These are phyloP conservation scores for Cantharis rufa DNA, from an alignment of 2,888 invertebrate genomes.

Conservation along the genomic window DNA sequence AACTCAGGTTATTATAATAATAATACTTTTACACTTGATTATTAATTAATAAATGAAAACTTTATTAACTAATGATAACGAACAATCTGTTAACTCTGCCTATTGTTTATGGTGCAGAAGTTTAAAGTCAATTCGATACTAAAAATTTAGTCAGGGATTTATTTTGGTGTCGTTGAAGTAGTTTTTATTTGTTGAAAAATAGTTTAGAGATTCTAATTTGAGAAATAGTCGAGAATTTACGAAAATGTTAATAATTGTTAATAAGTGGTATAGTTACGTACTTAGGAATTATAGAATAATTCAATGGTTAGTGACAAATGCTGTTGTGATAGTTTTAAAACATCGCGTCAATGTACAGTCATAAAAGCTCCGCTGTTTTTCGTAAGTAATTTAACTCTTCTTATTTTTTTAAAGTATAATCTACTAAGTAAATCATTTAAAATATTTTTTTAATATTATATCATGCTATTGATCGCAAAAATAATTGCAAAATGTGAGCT, in stretches of 20 bases:
- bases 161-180: slow-evolving; percentile 33
- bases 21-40: slow-evolving; percentile 10
- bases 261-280: slow-evolving; percentile 28
- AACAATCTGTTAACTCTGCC: slow-evolving; percentile 23
- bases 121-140: slow-evolving; percentile 46
- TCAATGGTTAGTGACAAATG: slow-evolving; percentile 31
- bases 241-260: slow-evolving; percentile 32
- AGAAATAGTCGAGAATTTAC: slow-evolving; percentile 28
- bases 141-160: slow-evolving; percentile 43
- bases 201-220: slow-evolving; percentile 30
- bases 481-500: slow-evolving; percentile 38
- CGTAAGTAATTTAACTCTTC: neutral
- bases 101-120: slow-evolving; percentile 25
- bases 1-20: neutral
- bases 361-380: neutral
- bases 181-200: slow-evolving; percentile 24
- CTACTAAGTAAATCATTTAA: neutral
- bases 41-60: slow-evolving; percentile 18
- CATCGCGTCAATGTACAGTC: slow-evolving; percentile 19
- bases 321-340: slow-evolving; percentile 31
- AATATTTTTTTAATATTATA: slow-evolving; percentile 1
- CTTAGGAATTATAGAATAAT: slow-evolving; percentile 22
- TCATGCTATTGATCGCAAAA: slow-evolving; percentile 4
- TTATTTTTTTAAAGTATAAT: neutral
- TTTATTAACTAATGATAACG: slow-evolving; percentile 14